phyloP scores from a whole-genome alignment of 1,140 invertebrate species.

The Drosophila guanche region DNA sequence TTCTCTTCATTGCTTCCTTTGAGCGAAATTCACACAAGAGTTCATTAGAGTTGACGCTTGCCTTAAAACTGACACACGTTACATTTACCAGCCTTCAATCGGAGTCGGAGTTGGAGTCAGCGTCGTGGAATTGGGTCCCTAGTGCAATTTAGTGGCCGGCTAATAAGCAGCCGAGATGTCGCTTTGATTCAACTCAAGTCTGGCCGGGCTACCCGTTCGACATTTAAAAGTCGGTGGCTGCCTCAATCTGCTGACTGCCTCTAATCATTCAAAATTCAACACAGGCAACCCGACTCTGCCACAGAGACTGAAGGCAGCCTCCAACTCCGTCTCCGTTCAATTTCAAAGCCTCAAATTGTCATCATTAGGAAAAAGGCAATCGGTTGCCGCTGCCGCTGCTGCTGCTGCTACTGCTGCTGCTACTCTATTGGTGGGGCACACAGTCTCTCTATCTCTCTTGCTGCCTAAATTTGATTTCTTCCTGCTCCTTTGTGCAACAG shows the following conservation, averaged over 20 bases:
- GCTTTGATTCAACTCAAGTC: slow-evolving; percentile 52
- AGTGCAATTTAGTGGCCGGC: slow-evolving; percentile 78
- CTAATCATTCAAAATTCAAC: slow-evolving; percentile 83
- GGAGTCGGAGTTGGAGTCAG: slow-evolving; percentile 4
- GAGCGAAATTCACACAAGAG: slow-evolving; percentile 82
- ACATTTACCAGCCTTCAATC: slow-evolving; percentile 64
- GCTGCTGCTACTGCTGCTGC: slow-evolving; percentile 38
- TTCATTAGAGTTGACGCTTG: slow-evolving; percentile 83
- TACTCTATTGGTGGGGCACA: neutral
- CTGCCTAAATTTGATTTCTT: slow-evolving; percentile 80
- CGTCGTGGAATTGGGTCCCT: slow-evolving; percentile 71
- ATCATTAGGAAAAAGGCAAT: slow-evolving; percentile 82
- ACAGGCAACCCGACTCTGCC: slow-evolving; percentile 52
- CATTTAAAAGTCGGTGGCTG: slow-evolving; percentile 71
- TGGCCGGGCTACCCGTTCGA: slow-evolving; percentile 34
- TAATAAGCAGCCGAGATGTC: slow-evolving; percentile 80
- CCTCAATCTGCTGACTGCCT: slow-evolving; percentile 78
- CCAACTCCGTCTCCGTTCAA: slow-evolving; percentile 13
- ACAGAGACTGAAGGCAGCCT: neutral
- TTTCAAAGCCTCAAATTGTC: slow-evolving; percentile 73
- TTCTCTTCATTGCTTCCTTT: slow-evolving; percentile 43
- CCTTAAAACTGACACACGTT: slow-evolving; percentile 83
- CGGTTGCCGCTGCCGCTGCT: slow-evolving; percentile 61
- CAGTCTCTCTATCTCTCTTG: slow-evolving; percentile 21
- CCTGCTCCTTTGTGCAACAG: slow-evolving; percentile 70